Base-by-base conservation (phyloP, 2,888 invertebrate genomes). In the Linnaemya tessellans region DNA sequence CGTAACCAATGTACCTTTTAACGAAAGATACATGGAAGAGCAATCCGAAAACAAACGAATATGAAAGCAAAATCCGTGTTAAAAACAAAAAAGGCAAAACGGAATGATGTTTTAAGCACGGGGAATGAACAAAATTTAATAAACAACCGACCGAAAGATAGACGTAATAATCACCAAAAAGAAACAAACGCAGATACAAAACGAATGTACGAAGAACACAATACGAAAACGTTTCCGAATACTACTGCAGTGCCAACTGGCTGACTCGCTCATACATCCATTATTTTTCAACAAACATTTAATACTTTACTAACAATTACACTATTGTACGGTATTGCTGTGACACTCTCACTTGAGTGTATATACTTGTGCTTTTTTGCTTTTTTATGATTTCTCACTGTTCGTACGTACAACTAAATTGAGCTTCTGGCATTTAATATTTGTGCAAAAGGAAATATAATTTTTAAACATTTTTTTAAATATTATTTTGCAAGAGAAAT, bases 401-500 rank as follows among this genome's bases (percentile, higher is more conserved):
- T 51, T 74, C 38, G 20, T 77, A 77, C 64, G 64, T 71, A 65
- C 70, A 65, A 82, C 30, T 58, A 38, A 64, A 49, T 41, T 64
- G 11, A 70, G 74, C 70, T 79, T 75, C 79, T 85, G 81, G 64
- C 74, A 85, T 79, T 81, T 81, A 84, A 51, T 81, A 81, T 70
- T 89, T 90, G 89, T 90, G 88, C 89, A 89, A 88, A 88, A 84
- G 89, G 88, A 90, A 84, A 68, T 20, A 20, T 68, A 35, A 10
- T 51, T 18, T 15, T 67, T 49, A 49, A 65, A 9, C 0, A 20
- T 54, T 35, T 51, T 18, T 49, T 49, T n/a, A 8, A 58, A 18
- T 9, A 15, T 10, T 65, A 30, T 15, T 15, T 30, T 30, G 10
- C 18, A 1, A 41, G 38, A 5, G 2, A 38, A 51, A 54, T 64